Evolutionary conservation across 2,797 vertebrate species (phyloP).

Genomic region (Lagodon rhomboides): DNA sequence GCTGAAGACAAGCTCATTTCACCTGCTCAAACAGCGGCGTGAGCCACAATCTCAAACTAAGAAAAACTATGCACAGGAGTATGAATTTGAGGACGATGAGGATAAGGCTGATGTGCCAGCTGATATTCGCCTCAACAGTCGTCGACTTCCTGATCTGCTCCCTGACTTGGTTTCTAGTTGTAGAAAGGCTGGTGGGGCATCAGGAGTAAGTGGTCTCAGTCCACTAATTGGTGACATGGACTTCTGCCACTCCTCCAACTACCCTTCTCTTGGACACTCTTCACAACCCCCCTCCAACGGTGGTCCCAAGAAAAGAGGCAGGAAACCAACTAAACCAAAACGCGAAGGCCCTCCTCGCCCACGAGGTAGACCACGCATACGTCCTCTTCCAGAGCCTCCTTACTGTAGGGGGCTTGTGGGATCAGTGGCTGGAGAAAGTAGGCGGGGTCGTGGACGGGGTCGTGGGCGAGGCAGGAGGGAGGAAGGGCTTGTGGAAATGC

Average conservation of each 20-base stretch:
- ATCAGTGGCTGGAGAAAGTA: constrained; percentile 83
- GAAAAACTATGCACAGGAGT: constrained; percentile 93
- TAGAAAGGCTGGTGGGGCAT: constrained; percentile 80
- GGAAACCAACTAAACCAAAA: constrained; percentile 94
- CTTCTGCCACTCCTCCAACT: constrained; percentile 85
- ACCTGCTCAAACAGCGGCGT: constrained; percentile 90
- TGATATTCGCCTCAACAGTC: constrained; percentile 93
- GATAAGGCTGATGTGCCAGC: constrained; percentile 92
- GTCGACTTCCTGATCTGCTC: constrained; percentile 87
- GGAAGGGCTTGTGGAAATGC: constrained; percentile 79
- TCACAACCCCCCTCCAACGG: constrained; percentile 80
- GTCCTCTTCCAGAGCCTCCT: constrained; percentile 87
- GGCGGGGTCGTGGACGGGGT: constrained; percentile 89
- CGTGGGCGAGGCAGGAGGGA: constrained; percentile 85
- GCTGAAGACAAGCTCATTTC: constrained; percentile 93
- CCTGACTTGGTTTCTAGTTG: constrained; percentile 95
- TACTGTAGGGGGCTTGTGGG: constrained; percentile 84
- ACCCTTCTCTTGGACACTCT: constrained; percentile 78
- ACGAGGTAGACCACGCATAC: constrained; percentile 91
- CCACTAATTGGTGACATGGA: constrained; percentile 91
- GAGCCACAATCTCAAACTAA: constrained; percentile 87
- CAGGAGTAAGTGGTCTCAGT: constrained; percentile 83
- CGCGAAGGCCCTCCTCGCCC: constrained; percentile 93
- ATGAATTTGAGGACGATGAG: constrained; percentile 94
- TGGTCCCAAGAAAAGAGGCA: constrained; percentile 91